These are phyloP conservation scores for Ptychochromis oligacanthus DNA, from an alignment of 2,113 vertebrate species.

Conservation along the genomic window DNA sequence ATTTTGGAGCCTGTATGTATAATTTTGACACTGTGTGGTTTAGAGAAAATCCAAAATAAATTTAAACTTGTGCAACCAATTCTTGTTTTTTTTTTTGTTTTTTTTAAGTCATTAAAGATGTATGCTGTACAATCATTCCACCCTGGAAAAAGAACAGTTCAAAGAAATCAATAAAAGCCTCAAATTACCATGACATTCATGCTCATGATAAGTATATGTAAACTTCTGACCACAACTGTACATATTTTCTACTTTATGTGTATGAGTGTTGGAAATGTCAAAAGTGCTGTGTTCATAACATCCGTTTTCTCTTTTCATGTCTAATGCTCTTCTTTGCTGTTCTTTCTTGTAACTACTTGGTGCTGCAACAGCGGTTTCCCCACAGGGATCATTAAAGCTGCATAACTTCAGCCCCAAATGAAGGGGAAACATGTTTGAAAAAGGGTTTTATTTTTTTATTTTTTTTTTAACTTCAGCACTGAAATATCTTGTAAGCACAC, in stretches of 20 bases:
- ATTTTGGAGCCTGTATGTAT: too few relatives aligned
- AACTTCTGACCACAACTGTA: too few relatives aligned
- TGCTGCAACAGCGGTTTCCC: conserved; percentile 53
- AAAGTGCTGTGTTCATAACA: conserved; percentile 54
- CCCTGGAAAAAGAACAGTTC: too few relatives aligned
- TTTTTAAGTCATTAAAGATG: too few relatives aligned
- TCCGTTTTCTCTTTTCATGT: conserved; percentile 49
- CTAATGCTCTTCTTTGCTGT: conserved; percentile 33
- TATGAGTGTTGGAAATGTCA: conserved; percentile 39
- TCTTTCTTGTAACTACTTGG: conserved; percentile 42
- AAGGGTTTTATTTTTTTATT: not conserved
- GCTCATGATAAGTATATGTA: too few relatives aligned
- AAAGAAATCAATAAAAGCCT: too few relatives aligned
- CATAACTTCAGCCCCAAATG: conserved; percentile 48
- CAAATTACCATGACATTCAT: too few relatives aligned
- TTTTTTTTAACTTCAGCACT: not conserved
- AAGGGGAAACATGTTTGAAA: conserved; percentile 47
- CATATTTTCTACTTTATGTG: conserved; percentile 44
- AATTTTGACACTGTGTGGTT: too few relatives aligned
- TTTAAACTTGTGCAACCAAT: too few relatives aligned
- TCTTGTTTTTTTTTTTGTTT: too few relatives aligned
- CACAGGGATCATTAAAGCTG: conserved; percentile 65
- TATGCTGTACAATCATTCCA: too few relatives aligned
- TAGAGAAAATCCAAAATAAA: too few relatives aligned
- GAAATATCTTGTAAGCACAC: conserved; percentile 28